Evolutionary conservation across 2,888 invertebrate species (phyloP).

Genomic region (Synanthedon myopaeformis): DNA sequence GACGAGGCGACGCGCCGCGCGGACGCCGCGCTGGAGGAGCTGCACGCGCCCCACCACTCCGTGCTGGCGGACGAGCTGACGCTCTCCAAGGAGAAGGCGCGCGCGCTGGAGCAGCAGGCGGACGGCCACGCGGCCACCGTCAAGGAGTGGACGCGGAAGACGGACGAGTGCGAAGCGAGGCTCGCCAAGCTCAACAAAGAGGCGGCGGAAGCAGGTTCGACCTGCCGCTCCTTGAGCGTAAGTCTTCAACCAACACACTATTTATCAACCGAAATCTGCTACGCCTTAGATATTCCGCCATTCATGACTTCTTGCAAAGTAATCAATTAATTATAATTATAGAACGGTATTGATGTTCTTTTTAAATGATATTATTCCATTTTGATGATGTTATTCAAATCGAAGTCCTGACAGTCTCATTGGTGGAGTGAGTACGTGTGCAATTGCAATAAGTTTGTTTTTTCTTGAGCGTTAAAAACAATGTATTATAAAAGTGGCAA

Average conservation of each 20-base stretch:
- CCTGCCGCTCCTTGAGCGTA: conserved; percentile 29
- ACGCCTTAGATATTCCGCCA: too few species aligned
- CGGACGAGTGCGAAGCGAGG: conserved; percentile 38
- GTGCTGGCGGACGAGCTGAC: conserved; percentile 44
- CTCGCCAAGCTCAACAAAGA: conserved; percentile 30
- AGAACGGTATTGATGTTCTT: too few species aligned
- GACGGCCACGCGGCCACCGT: conserved; percentile 24
- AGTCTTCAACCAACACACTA: conserved; percentile 11
- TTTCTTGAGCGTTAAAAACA: too few species aligned
- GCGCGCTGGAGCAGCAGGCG: conserved; percentile 29
- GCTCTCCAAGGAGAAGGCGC: conserved; percentile 33
- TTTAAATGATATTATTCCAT: too few species aligned
- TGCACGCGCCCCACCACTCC: conserved; percentile 35
- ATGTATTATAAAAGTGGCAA: too few species aligned
- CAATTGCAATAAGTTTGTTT: too few species aligned
- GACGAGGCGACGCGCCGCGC: conserved; percentile 35
- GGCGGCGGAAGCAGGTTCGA: conserved; percentile 13
- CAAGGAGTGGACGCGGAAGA: conserved; percentile 26
- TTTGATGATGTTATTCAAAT: too few species aligned
- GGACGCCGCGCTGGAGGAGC: conserved; percentile 29
- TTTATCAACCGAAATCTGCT: not conserved
- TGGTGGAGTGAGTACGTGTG: too few species aligned
- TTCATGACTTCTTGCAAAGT: too few species aligned
- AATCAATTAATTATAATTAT: too few species aligned
- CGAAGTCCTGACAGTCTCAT: too few species aligned